Evolutionary conservation across 2,888 invertebrate species (phyloP), one percentile per base, ranked within the genome.

Genomic region (Eupithecia pulchellata): DNA sequence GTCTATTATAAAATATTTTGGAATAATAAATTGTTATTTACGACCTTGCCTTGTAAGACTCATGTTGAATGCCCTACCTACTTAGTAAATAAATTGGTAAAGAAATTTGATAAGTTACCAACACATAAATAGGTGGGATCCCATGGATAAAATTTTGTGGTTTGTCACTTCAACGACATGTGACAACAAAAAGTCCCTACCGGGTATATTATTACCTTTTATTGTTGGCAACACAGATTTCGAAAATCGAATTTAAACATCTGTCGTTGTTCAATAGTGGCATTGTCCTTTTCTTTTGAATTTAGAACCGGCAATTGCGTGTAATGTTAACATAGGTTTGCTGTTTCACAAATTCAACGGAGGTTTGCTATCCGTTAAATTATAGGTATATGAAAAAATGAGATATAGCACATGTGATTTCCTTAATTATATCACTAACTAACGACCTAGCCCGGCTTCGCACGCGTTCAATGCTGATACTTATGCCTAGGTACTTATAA

Each of bases 191-290:
- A 81, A 80, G 71, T 71, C 67, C 65, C 77, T 79, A 77, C 80
- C 29, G 81, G 75, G 81, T 83, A 82, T 86, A 86, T 88, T 85
- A 88, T 85, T 88, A 85, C 80, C 78, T 79, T 80, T 84, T 87
- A 87, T 87, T 86, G 82, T 84, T 86, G 81, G 82, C 82, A 90
- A 85, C 87, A 88, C 86, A 83, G 88, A 89, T 90, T 90, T 89
- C 85, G 86, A 87, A 76, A 87, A 86, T 87, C 83, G 84, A 87
- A 87, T 84, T 83, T 78, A 81, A 72, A 88, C 91, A 92, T 91
- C 92, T 92, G 92, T 88, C 89, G 89, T 87, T 87, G 87, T 87
- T 89, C 85, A 87, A 91, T 89, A 89, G 86, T 89, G 87, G 90
- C 71, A 71, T 77, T 77, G 78, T 76, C 66, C 75, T 64, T 61